Evolutionary conservation across 2,113 vertebrate genomes (phyloP).

Genomic region (Carollia perspicillata): DNA sequence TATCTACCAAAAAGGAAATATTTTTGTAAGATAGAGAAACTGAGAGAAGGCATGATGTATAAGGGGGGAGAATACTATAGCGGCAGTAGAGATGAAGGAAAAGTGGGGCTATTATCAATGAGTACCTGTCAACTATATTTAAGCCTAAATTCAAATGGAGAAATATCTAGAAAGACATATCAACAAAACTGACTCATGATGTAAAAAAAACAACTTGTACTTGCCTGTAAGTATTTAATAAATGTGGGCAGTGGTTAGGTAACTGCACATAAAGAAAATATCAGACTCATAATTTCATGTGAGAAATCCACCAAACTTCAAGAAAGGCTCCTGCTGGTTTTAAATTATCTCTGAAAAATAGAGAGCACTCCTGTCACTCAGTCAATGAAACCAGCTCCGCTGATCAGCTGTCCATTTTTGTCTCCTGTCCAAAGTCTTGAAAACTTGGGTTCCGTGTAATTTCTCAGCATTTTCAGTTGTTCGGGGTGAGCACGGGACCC

Average conservation of each 20-base stretch:
- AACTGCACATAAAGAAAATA: background rate
- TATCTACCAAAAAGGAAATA: background rate
- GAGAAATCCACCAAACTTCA: background rate
- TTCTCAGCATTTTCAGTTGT: background rate
- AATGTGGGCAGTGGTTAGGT: background rate
- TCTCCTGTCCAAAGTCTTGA: background rate
- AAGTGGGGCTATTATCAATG: background rate
- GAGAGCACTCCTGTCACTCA: background rate
- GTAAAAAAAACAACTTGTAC: background rate
- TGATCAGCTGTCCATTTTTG: background rate
- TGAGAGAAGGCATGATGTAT: background rate
- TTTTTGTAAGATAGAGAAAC: background rate
- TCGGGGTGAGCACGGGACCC: background rate
- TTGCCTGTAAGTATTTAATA: background rate
- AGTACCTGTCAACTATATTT: background rate
- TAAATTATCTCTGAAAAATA: background rate
- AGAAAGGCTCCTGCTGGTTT: background rate
- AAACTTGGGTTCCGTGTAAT: background rate
- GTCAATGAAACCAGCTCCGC: background rate
- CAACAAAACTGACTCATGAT: background rate
- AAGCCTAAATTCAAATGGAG: background rate
- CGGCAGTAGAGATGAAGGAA: background rate
- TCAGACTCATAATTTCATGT: background rate
- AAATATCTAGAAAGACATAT: background rate
- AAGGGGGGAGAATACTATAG: background rate